Conservation (phyloP, 2,797 vertebrate species). For the Anguilla marmorata region DNA sequence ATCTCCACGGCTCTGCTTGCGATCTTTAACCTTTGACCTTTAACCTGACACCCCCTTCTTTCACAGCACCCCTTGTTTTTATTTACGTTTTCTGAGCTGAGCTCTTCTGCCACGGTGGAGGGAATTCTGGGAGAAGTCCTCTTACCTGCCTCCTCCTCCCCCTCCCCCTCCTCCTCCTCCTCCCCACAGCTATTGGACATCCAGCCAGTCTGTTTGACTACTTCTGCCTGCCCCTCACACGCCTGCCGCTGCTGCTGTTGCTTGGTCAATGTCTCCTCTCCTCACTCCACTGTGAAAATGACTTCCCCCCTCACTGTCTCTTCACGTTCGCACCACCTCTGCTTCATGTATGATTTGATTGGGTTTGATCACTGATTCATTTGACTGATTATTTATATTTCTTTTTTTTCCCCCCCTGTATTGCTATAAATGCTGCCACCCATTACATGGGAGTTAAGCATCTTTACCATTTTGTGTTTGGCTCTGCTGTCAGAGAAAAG, state of each 20-base stretch:
- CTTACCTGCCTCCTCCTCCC: background rate
- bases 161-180: conserved; percentile 35
- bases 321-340: conserved; percentile 70
- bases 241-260: conserved; percentile 62
- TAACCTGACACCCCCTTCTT: conserved; percentile 70
- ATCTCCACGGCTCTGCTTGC: conserved; percentile 57
- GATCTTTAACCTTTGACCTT: conserved; percentile 68
- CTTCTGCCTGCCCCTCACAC: conserved; percentile 72
- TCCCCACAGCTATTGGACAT: conserved; percentile 60
- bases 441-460: background rate
- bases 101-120: conserved; percentile 55
- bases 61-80: conserved; percentile 52
- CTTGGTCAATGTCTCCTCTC: conserved; percentile 68
- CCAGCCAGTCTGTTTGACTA: conserved; percentile 67
- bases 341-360: conserved; percentile 69
- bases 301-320: conserved; percentile 59
- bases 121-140: conserved; percentile 44
- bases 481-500: background rate
- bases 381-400: conserved; percentile 4
- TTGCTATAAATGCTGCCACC: conserved; percentile 71
- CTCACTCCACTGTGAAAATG: conserved; percentile 63
- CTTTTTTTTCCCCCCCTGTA: conserved; percentile 43
- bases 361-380: conserved; percentile 47
- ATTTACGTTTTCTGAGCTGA: conserved; percentile 42
- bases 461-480: background rate